Conservation (phyloP, 2,888 invertebrate species). For the Cetonia aurata region DNA sequence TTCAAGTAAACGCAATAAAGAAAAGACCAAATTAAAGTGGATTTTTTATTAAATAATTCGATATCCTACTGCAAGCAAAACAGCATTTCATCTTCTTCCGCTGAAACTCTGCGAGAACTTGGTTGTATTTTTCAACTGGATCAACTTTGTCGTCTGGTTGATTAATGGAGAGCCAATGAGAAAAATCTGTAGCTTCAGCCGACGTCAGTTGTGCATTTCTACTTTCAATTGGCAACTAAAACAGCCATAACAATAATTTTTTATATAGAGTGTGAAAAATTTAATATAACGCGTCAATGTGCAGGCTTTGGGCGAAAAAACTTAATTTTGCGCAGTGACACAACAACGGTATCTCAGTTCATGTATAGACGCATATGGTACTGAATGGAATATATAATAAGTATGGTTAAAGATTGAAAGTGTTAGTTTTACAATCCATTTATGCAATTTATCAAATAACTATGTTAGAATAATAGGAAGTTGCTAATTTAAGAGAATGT, state of each 20-base stretch:
- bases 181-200: constrained; percentile 74
- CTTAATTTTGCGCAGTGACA: too few relatives aligned
- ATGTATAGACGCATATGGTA: too few relatives aligned
- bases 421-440: too few relatives aligned
- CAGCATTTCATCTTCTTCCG: constrained; percentile 53
- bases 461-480: too few relatives aligned
- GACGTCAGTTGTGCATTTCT: constrained; percentile 67
- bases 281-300: too few relatives aligned
- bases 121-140: constrained; percentile 52
- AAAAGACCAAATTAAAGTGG: constrained; percentile 25
- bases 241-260: constrained; percentile 56
- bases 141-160: constrained; percentile 39
- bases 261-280: constrained; percentile 56
- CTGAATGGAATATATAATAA: too few relatives aligned
- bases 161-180: constrained; percentile 64
- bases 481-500: too few relatives aligned
- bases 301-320: background rate
- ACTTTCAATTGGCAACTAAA: constrained; percentile 69
- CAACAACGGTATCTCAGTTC: too few relatives aligned
- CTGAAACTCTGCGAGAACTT: constrained; percentile 49
- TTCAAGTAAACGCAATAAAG: constrained; percentile 28
- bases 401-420: too few relatives aligned
- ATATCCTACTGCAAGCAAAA: constrained; percentile 57
- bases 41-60: constrained; percentile 43
- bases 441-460: too few relatives aligned